Evolutionary conservation across 2,113 vertebrate species (phyloP), one percentile per base, ranked within the genome.

Genomic region (Megalops atlanticus): DNA sequence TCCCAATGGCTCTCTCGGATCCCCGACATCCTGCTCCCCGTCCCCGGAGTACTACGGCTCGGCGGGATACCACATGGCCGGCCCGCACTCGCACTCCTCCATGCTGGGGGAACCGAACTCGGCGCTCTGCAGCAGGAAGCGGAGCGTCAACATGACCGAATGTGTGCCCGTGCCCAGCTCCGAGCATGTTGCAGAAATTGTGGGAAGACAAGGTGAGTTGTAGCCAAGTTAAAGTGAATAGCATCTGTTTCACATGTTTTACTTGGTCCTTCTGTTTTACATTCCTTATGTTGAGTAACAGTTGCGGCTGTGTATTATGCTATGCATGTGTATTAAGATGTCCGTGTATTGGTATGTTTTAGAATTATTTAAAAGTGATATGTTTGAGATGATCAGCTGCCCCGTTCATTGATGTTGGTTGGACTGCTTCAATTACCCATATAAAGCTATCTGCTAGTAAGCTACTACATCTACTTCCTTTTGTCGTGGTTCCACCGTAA

Each of bases 61-160:
- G 12, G 90, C 91, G 39, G 93, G 94, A 41, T 95, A 94, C 90
- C 93, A 93, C 92, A 92, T 94, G 91, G 85, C 89, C 79, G 89
- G 87, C 68, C 92, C 94, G 31, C 94, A 94, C 83, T 68, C 92
- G 49, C 86, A 83, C 85, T n/a, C n/a, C n/a, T 74, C 91, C 71
- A 91, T 96, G 80, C 89, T 96, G 86, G 93, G 92, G 41, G 96
- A 96, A 86, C 94, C 92, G 90, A 91, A 92, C 91, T 93, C 92
- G 69, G 89, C 92, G 86, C 92, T 95, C 70, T 95, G 95, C 79
- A 94, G 89, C 94, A 94, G 96, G 83, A 96, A 94, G 84, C 95
- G 95, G 87, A 95, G 95, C 81, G 93, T 95, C 86, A 97, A 96
- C 91, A 96, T 95, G 95, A 96, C 96, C 0, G 95, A 96, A 72